These are phyloP conservation scores for Zosterops japonicus DNA, from an alignment of 2,113 vertebrate genomes.

Conservation along the genomic window DNA sequence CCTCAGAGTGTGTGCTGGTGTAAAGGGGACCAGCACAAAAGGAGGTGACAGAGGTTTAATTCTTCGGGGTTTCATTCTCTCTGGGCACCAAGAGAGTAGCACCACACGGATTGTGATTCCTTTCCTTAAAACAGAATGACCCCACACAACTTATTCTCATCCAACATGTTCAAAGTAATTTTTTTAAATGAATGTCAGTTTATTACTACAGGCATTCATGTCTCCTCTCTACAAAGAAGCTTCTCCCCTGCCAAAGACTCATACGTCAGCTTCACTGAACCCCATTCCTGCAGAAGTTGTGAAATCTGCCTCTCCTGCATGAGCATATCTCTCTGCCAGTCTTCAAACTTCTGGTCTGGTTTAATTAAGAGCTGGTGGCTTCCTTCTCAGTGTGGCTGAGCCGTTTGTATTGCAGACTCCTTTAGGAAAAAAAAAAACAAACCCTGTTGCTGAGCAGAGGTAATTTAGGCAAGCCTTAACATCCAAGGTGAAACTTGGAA, in stretches of 20 bases:
- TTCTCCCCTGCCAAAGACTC: not conserved
- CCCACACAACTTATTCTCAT: not conserved
- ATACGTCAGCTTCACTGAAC: not conserved
- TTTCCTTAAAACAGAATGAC: not conserved
- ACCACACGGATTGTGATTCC: accelerated
- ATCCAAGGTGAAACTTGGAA: not conserved
- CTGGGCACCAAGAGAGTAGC: not conserved
- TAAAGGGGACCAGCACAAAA: not conserved
- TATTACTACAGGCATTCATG: not conserved
- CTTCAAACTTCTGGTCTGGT: not conserved
- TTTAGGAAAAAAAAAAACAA: not conserved
- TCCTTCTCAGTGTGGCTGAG: not conserved
- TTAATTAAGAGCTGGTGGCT: not conserved
- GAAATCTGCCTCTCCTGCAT: not conserved
- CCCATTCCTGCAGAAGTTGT: not conserved
- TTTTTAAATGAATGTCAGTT: not conserved
- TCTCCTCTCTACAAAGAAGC: not conserved
- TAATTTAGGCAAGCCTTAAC: not conserved
- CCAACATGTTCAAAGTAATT: not conserved
- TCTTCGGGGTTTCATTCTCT: not conserved
- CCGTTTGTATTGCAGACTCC: not conserved
- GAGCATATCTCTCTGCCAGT: not conserved
- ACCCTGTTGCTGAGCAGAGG: not conserved
- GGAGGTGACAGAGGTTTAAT: not conserved
- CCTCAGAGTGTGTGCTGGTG: not conserved